A percentile compares a stretch with the other conserved stretches of the same genome.
Conservation (phyloP, 2,888 invertebrate species). For the Tubiluchus corallicola region DNA sequence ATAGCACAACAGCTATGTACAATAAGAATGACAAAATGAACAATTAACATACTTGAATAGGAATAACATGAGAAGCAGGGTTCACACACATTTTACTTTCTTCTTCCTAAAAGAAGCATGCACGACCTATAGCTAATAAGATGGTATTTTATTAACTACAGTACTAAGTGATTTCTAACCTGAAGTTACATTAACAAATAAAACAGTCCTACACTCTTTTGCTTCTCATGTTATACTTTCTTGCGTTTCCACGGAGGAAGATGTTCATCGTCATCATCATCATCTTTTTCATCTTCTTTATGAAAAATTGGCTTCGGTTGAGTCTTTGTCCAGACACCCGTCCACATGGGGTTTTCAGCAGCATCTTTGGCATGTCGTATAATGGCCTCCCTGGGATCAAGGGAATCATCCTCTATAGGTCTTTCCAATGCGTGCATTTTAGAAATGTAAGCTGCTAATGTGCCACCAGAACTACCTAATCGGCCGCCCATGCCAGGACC, state of each 20-base stretch:
- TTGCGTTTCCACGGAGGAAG: not conserved
- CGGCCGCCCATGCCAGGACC: constrained; percentile 53
- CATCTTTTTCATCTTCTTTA: constrained; percentile 9
- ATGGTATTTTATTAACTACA: no score
- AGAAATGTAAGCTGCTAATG: constrained; percentile 86
- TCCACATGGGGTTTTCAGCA: constrained; percentile 86
- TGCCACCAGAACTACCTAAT: constrained; percentile 82
- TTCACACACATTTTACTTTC: no score
- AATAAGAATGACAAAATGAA: no score
- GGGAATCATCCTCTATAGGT: constrained; percentile 70
- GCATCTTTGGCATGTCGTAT: constrained; percentile 84
- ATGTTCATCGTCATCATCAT: constrained; percentile 9
- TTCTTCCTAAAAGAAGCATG: no score
- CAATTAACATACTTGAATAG: no score
- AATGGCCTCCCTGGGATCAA: constrained; percentile 84
- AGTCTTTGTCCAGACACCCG: constrained; percentile 10
- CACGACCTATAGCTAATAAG: no score
- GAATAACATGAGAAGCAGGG: no score
- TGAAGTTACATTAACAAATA: no score
- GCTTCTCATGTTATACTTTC: not conserved
- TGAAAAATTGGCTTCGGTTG: constrained; percentile 15
- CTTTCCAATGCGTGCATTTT: constrained; percentile 72
- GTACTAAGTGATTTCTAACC: no score
- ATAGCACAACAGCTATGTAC: no score
- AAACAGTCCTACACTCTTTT: no score